Evolutionary conservation across 1,140 invertebrate species (phyloP).

Genomic region (Spodoptera litura): DNA sequence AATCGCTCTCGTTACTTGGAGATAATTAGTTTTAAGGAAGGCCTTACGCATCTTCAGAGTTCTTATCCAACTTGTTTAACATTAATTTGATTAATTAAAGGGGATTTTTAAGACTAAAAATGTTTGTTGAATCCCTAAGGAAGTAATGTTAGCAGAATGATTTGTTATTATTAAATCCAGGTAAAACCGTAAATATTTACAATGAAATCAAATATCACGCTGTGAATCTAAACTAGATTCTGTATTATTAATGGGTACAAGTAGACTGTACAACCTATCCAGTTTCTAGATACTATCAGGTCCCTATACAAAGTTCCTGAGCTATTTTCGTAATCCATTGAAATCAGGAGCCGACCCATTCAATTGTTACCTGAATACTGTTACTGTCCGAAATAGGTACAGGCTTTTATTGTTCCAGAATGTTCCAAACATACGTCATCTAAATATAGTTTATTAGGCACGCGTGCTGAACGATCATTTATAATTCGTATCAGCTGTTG

Average conservation of each 20-base stretch:
- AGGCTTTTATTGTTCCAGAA: neutral
- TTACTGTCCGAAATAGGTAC: neutral
- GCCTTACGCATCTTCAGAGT: neutral
- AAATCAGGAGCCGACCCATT: neutral
- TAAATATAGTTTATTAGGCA: slow-evolving; percentile 1
- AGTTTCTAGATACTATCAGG: neutral
- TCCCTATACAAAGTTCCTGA: neutral
- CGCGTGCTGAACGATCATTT: slow-evolving; percentile 18
- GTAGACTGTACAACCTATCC: neutral
- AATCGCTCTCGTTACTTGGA: slow-evolving; percentile 4
- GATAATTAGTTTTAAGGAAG: slow-evolving; percentile 37
- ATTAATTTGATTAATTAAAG: slow-evolving; percentile 31
- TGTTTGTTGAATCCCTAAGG: neutral
- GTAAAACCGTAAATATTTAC: too few species aligned
- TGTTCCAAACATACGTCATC: neutral
- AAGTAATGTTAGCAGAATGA: too few species aligned
- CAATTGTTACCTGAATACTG: neutral
- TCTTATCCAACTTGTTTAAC: slow-evolving; percentile 6
- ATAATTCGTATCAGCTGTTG: slow-evolving; percentile 1
- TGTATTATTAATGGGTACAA: too few species aligned
- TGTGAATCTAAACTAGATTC: too few species aligned
- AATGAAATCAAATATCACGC: too few species aligned
- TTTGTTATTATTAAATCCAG: too few species aligned
- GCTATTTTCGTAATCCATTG: neutral
- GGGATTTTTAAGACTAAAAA: neutral